Percentiles rank a stretch among this genome's conserved stretches.
Evolutionary conservation across 53 echinoderm and acorn worm genomes (phyloP).

Genomic region (Holothuria scabra): DNA sequence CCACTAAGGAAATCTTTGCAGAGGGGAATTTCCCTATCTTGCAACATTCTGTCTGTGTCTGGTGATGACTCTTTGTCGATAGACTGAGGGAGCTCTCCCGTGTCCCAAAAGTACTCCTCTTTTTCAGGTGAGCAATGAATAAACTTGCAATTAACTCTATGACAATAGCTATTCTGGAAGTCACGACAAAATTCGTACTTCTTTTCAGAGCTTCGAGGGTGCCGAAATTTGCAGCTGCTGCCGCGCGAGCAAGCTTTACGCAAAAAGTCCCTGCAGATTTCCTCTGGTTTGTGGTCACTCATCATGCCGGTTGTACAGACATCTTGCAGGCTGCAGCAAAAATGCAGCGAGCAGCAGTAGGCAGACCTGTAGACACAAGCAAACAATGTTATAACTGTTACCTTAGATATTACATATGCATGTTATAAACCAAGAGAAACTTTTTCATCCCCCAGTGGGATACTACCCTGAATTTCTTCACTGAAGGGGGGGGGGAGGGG

Average conservation of each 20-base stretch:
- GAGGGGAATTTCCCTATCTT: conserved; percentile 77
- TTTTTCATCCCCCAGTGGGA: no score
- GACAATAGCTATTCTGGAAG: conserved; percentile 88
- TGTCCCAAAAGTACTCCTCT: conserved; percentile 90
- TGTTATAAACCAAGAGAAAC: no score
- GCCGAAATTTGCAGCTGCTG: conserved; percentile 89
- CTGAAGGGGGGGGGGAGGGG: no score
- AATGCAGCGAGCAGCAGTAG: not conserved
- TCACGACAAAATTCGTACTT: conserved; percentile 86
- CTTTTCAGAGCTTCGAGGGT: conserved; percentile 65
- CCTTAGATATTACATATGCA: no score
- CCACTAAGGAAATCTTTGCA: conserved; percentile 89
- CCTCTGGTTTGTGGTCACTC: conserved; percentile 46
- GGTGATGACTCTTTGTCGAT: conserved; percentile 56
- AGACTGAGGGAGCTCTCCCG: conserved; percentile 83
- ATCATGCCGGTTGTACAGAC: not conserved
- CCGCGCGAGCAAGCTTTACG: conserved; percentile 93
- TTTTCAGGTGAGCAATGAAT: conserved; percentile 87
- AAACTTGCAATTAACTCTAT: conserved; percentile 81
- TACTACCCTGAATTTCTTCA: no score
- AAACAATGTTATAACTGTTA: no score
- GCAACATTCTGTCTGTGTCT: conserved; percentile 29
- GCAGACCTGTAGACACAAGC: not conserved
- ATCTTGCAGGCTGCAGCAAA: not conserved
- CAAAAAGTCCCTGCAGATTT: conserved; percentile 89